Conservation (phyloP, 2,113 vertebrate species). For the Dolichallabes microphthalmus region DNA sequence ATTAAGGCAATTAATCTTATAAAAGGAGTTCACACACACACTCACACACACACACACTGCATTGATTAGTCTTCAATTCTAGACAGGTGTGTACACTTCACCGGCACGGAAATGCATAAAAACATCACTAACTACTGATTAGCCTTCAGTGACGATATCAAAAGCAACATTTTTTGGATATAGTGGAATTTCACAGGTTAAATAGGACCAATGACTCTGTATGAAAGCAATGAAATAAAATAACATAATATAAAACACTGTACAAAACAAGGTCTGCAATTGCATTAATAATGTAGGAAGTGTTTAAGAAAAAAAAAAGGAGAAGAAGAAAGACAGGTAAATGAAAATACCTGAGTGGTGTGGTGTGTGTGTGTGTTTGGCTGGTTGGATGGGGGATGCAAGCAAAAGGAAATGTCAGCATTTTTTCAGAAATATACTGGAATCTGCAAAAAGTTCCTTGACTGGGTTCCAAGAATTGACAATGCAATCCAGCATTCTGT, state of each 20-base stretch:
- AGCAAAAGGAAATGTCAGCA: slow-evolving; percentile 45
- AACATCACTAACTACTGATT: slow-evolving; percentile 38
- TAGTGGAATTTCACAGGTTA: not conserved
- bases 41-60: slow-evolving; percentile 31
- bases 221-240: not conserved
- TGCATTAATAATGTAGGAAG: not conserved
- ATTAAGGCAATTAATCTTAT: slow-evolving; percentile 77
- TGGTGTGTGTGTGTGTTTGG: not conserved
- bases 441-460: slow-evolving; percentile 52
- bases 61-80: slow-evolving; percentile 58
- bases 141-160: slow-evolving; percentile 34
- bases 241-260: not conserved
- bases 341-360: not conserved
- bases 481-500: slow-evolving; percentile 50
- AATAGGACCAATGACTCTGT: not conserved
- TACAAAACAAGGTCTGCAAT: not conserved
- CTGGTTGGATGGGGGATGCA: not conserved
- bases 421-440: slow-evolving; percentile 50
- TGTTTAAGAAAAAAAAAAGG: not conserved
- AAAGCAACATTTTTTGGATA: not conserved
- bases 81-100: slow-evolving; percentile 53
- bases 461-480: slow-evolving; percentile 51
- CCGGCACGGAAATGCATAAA: slow-evolving; percentile 28
- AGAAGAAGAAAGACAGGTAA: not conserved
- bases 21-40: slow-evolving; percentile 60